Evolutionary conservation across 1,140 invertebrate species (phyloP).

Genomic region (Neodiprion pinetum): DNA sequence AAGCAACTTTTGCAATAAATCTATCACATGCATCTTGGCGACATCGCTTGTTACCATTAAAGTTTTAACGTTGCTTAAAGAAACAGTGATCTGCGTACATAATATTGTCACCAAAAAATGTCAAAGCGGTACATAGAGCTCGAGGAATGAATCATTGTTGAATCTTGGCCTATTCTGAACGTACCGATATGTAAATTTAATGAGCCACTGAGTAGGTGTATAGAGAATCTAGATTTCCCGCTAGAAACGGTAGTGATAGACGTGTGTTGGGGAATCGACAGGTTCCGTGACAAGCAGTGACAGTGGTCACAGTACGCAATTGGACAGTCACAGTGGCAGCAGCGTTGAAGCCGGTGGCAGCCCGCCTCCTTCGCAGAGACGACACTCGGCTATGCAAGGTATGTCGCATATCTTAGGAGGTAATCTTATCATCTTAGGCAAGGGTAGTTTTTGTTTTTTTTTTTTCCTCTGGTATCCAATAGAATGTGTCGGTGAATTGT

Average conservation of each 20-base stretch:
- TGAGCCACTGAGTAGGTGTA: too few species aligned
- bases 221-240: slow-evolving; percentile 17
- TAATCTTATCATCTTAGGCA: not conserved
- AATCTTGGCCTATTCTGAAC: too few species aligned
- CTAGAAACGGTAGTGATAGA: slow-evolving; percentile 56
- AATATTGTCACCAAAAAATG: too few species aligned
- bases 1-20: too few species aligned
- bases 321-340: slow-evolving; percentile 73
- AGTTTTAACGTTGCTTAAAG: too few species aligned
- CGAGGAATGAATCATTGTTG: too few species aligned
- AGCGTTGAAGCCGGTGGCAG: slow-evolving; percentile 65
- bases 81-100: too few species aligned
- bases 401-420: slow-evolving; percentile 40
- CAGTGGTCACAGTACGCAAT: slow-evolving; percentile 83
- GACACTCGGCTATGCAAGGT: slow-evolving; percentile 65
- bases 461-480: not conserved
- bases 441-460: not conserved
- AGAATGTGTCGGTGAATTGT: not conserved
- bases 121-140: too few species aligned
- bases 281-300: slow-evolving; percentile 86
- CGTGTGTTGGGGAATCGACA: slow-evolving; percentile 61
- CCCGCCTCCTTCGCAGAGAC: slow-evolving; percentile 60
- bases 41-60: too few species aligned
- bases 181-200: too few species aligned
- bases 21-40: too few species aligned